Conservation (phyloP, 2,113 vertebrate species). For the Ceyx cyanopectus region DNA sequence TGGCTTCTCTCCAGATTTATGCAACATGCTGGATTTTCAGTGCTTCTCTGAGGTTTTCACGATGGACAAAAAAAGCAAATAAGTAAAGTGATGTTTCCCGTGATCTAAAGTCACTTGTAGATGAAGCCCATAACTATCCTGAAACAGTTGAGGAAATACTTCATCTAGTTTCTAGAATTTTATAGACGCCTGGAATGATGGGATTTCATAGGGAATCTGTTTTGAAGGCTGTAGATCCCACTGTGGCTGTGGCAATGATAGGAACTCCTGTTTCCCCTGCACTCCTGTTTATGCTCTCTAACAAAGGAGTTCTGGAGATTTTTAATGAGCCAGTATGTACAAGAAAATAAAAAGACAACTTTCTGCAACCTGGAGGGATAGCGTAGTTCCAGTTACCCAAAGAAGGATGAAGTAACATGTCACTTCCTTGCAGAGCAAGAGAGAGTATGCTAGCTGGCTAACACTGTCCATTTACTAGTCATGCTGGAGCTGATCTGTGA, state of each 20-base stretch:
- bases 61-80: not conserved
- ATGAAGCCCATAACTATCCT: not conserved
- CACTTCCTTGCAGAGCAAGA: not conserved
- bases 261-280: not conserved
- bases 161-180: not conserved
- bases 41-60: not conserved
- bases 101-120: not conserved
- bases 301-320: not conserved
- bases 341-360: not conserved
- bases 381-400: not conserved
- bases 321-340: not conserved
- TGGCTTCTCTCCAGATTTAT: slow-evolving; percentile 17
- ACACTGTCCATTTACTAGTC: not conserved
- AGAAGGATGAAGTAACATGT: not conserved
- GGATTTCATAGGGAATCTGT: not conserved
- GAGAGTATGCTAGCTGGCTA: not conserved
- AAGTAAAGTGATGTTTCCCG: not conserved
- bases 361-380: not conserved
- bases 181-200: not conserved
- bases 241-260: not conserved
- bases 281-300: not conserved
- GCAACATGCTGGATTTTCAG: not conserved
- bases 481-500: not conserved
- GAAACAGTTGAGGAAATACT: not conserved
- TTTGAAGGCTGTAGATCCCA: not conserved